Base-by-base conservation (phyloP, 2,797 vertebrate genomes). In the Myotis vivesi region DNA sequence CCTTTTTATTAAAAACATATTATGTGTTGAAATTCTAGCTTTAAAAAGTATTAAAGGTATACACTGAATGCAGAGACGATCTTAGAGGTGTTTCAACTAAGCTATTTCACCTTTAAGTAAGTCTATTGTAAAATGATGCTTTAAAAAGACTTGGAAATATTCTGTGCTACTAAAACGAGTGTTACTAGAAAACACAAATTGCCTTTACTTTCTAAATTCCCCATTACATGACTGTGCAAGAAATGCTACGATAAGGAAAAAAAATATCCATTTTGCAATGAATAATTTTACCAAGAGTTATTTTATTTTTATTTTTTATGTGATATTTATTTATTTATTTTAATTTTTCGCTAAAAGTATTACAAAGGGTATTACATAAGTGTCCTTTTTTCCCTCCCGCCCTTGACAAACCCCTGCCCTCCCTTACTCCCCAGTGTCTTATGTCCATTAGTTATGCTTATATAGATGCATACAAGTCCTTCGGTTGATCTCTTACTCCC, bases 1-100 rank as follows among this genome's bases (percentile, higher is more conserved):
- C 88, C 38, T 93, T 96, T 96, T 91, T 90, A 96, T 91, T 77
- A 92, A 46, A 41, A 95, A 77, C n/a, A 73, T 41, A 72, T 69
- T 69, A 93, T 76, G 13, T 53, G 96, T 87, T 97, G 79, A 94
- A 93, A 83, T 84, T 94, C 36, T 93, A 41, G 46, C 81, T 53
- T 86, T 89, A 80, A 81, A 3, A 91, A 91, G 3, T 38, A 73
- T 59, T 75, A 93, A 79, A 2, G 89, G 55, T 64, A 96, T 87
- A 64, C 85, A 44, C 10, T 22, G 44, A 79, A 38, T 49, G 59
- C 16, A 85, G 55, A 92, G 66, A 69, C 22, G 72, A 81, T 49
- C 33, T 94, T 66, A 22, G 11, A 55, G 0, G 72, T 88, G 41
- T 86, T 36, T 46, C 16, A 62, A 30, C 59, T 71, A 49, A 76